Conservation (phyloP, 2,888 invertebrate species). For the Homarus gammarus region DNA sequence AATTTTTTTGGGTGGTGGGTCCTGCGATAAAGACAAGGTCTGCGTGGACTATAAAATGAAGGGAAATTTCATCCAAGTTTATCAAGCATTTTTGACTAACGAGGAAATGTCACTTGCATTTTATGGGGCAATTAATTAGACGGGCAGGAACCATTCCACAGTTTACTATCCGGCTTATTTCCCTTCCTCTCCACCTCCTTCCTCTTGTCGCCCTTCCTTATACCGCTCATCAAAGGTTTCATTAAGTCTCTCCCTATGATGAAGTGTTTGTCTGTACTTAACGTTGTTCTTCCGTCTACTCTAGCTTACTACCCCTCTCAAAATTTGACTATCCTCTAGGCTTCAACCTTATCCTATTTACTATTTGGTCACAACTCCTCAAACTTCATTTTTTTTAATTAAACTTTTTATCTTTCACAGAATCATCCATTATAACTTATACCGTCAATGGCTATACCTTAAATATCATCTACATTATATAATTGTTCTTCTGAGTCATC, state of each 20-base stretch:
- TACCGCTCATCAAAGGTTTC: background rate
- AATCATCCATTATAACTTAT: too few species aligned
- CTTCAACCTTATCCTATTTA: too few species aligned
- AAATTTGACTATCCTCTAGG: too few species aligned
- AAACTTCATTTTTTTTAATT: too few species aligned
- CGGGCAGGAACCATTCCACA: conserved; percentile 6
- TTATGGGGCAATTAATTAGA: conserved; percentile 47
- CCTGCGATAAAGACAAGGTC: background rate
- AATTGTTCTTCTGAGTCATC: background rate
- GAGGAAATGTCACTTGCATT: conserved; percentile 54
- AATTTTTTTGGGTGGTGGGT: background rate
- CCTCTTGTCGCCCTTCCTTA: background rate
- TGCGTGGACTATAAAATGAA: conserved; percentile 26
- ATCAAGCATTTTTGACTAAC: conserved; percentile 55
- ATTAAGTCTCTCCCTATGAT: too few species aligned
- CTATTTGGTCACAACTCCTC: too few species aligned
- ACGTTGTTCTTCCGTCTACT: too few species aligned
- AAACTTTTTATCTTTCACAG: too few species aligned
- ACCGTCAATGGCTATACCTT: too few species aligned
- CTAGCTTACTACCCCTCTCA: too few species aligned
- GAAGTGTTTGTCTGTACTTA: too few species aligned
- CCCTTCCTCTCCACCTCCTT: background rate
- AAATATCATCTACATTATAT: too few species aligned
- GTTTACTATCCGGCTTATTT: conserved; percentile 9
- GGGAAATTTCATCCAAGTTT: conserved; percentile 37